Conservation (phyloP, 2,797 vertebrate genomes). For the Ctenosaura bakeri region DNA sequence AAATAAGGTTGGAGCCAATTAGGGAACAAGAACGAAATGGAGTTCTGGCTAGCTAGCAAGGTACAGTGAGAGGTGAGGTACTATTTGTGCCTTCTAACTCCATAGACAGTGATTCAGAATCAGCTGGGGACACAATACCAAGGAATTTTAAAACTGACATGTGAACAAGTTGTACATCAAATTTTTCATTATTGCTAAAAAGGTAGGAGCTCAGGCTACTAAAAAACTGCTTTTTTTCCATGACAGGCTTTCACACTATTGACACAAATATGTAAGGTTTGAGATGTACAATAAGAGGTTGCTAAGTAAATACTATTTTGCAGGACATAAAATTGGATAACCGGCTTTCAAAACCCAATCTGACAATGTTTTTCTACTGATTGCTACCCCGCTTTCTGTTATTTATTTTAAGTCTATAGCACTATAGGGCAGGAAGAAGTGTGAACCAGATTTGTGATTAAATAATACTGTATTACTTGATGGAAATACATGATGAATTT, state of each 20-base stretch:
- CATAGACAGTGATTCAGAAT: not conserved
- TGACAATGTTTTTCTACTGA: not conserved
- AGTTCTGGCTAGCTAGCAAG: not conserved
- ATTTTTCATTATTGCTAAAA: not conserved
- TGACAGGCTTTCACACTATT: not conserved
- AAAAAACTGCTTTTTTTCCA: not conserved
- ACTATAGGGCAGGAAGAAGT: not conserved
- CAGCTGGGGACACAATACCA: not conserved
- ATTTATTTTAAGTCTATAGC: not conserved
- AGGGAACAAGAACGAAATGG: not conserved
- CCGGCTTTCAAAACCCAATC: not conserved
- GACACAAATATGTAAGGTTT: conserved; percentile 16
- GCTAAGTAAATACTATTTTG: not conserved
- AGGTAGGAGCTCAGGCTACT: not conserved
- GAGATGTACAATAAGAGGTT: not conserved
- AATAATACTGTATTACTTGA: not conserved
- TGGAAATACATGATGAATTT: not conserved
- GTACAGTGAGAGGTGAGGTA: not conserved
- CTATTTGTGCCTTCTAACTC: not conserved
- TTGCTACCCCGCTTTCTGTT: not conserved
- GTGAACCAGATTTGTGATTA: not conserved
- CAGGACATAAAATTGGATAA: not conserved
- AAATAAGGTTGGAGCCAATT: conserved; percentile 2
- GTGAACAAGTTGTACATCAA: not conserved
- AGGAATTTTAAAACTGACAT: conserved; percentile 14